These are phyloP conservation scores for Dryococelus australis DNA, from an alignment of 2,888 invertebrate genomes.

Conservation along the genomic window DNA sequence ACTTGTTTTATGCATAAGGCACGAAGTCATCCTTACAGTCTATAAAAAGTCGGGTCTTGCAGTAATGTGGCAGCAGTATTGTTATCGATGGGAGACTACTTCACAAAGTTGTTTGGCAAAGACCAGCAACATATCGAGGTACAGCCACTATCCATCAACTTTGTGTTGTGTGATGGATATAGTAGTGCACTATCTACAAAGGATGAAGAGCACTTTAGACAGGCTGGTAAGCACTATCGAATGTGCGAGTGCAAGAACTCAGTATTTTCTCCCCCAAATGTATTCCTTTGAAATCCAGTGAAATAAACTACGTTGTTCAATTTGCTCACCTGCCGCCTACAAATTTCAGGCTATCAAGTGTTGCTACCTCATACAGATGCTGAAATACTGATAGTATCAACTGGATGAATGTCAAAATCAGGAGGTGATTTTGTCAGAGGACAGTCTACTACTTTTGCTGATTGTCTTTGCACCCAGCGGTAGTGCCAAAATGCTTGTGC, in stretches of 20 bases:
- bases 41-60: not conserved
- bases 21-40: not conserved
- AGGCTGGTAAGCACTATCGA: not conserved
- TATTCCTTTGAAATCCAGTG: not conserved
- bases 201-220: not conserved
- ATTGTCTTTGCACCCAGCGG: not conserved
- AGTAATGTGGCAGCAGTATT: not conserved
- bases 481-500: not conserved
- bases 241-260: not conserved
- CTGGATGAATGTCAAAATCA: not conserved
- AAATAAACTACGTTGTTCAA: not conserved
- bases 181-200: not conserved
- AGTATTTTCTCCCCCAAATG: not conserved
- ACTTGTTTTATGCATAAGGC: too few species aligned
- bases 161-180: not conserved
- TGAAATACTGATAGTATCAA: too few species aligned
- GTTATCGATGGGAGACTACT: not conserved
- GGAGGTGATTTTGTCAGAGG: not conserved
- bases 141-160: not conserved
- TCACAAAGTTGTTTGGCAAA: not conserved
- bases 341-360: not conserved
- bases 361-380: not conserved
- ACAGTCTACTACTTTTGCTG: not conserved
- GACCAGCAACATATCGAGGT: not conserved
- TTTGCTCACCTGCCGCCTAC: not conserved